These are phyloP conservation scores for Acanthaster planci DNA, from an alignment of 35 echinoderm and acorn worm genomes.

Conservation along the genomic window DNA sequence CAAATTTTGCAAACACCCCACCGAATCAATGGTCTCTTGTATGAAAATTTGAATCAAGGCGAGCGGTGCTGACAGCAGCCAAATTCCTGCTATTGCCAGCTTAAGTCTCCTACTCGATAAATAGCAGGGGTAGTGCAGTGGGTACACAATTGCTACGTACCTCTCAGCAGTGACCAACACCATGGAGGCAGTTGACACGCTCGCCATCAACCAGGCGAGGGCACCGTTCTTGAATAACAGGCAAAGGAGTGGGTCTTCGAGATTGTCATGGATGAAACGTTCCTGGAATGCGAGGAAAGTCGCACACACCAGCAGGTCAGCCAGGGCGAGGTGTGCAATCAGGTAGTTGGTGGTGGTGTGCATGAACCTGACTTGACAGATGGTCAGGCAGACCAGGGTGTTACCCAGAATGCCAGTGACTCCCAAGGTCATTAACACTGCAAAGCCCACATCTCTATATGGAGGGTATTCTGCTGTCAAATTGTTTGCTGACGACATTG, in stretches of 20 bases:
- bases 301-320: not conserved
- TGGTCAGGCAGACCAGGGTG: conserved; percentile 6
- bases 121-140: not conserved
- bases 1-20: no score
- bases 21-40: no score
- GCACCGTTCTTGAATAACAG: not conserved
- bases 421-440: not conserved
- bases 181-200: not conserved
- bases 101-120: not conserved
- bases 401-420: not conserved
- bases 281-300: not conserved
- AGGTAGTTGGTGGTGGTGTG: not conserved
- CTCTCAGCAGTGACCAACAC: not conserved
- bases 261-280: not conserved
- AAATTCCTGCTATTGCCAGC: not conserved
- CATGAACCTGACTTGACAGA: not conserved
- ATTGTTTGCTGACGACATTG: not conserved
- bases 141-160: not conserved
- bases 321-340: not conserved
- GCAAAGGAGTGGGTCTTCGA: not conserved
- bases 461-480: not conserved
- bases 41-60: no score
- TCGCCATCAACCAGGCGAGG: not conserved
- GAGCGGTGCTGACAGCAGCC: not conserved
- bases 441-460: not conserved